Evolutionary conservation across 2,113 vertebrate genomes (phyloP).

Genomic region (Thalassoma bifasciatum): DNA sequence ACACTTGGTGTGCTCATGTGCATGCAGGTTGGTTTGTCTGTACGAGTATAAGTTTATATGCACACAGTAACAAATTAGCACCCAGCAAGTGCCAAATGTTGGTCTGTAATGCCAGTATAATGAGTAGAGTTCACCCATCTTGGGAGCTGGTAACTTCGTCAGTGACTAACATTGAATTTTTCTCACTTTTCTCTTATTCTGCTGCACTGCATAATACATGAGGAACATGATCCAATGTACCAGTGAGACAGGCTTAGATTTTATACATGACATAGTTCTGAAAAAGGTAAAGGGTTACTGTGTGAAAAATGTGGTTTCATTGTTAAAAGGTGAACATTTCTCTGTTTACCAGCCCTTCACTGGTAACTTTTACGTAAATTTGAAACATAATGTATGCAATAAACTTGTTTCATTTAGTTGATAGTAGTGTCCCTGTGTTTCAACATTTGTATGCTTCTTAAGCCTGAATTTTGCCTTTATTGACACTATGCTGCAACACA

Average conservation of each 20-base stretch:
- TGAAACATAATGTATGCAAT: constrained; percentile 64
- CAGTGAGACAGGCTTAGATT: constrained; percentile 15
- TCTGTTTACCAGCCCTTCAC: background rate
- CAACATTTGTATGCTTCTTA: constrained; percentile 29
- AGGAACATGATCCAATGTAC: background rate
- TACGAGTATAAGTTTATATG: background rate
- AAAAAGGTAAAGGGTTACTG: background rate
- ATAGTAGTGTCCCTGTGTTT: constrained; percentile 43
- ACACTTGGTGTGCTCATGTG: constrained; percentile 5
- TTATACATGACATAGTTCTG: constrained; percentile 18
- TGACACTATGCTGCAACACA: constrained; percentile 15
- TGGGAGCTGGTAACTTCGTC: background rate
- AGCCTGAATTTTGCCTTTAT: constrained; percentile 43
- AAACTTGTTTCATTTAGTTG: constrained; percentile 44
- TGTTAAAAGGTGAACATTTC: constrained; percentile 28
- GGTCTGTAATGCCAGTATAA: background rate
- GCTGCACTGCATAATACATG: constrained; percentile 3
- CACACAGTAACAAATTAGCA: constrained; percentile 22
- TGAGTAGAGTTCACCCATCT: constrained; percentile 3
- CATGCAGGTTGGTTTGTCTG: constrained; percentile 9
- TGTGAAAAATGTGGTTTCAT: constrained; percentile 17
- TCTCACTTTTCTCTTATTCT: constrained; percentile 17
- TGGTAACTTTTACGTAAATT: constrained; percentile 22
- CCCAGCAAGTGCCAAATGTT: constrained; percentile 53
- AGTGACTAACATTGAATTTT: constrained; percentile 8